Evolutionary conservation across 2,113 vertebrate genomes (phyloP).

Genomic region (Camelus dromedarius): DNA sequence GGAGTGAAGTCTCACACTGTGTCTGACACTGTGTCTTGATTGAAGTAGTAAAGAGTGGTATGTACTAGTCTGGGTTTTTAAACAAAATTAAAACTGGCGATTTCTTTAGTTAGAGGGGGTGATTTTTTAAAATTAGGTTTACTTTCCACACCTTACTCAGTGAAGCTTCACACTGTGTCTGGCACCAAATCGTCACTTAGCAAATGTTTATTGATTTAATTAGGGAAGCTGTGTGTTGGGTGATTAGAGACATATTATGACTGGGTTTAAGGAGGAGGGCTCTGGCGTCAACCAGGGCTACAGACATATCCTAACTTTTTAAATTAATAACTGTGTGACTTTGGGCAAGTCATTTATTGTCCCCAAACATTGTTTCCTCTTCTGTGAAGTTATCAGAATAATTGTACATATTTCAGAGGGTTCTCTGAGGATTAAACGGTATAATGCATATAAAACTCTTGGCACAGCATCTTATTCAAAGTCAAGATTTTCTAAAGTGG

Average conservation of each 20-base stretch:
- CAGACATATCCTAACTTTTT: not conserved
- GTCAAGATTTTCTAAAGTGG: not conserved
- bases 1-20: not conserved
- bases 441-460: not conserved
- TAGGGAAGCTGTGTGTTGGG: not conserved
- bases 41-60: not conserved
- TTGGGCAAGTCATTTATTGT: not conserved
- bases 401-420: not conserved
- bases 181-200: not conserved
- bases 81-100: not conserved
- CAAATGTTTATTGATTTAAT: slow-evolving; percentile 47
- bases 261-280: not conserved
- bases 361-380: not conserved
- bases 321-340: not conserved
- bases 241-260: not conserved
- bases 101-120: not conserved
- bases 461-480: not conserved
- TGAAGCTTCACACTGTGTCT: slow-evolving; percentile 9
- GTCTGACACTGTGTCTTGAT: not conserved
- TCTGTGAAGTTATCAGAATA: not conserved
- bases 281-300: not conserved
- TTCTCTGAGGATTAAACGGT: not conserved
- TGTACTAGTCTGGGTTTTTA: not conserved
- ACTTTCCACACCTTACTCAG: not conserved
- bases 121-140: slow-evolving; percentile 18